A percentile compares a stretch with the other conserved stretches of the same genome.
These are phyloP conservation scores for Thalassoma bifasciatum DNA, from an alignment of 2,113 vertebrate genomes.

Conservation along the genomic window DNA sequence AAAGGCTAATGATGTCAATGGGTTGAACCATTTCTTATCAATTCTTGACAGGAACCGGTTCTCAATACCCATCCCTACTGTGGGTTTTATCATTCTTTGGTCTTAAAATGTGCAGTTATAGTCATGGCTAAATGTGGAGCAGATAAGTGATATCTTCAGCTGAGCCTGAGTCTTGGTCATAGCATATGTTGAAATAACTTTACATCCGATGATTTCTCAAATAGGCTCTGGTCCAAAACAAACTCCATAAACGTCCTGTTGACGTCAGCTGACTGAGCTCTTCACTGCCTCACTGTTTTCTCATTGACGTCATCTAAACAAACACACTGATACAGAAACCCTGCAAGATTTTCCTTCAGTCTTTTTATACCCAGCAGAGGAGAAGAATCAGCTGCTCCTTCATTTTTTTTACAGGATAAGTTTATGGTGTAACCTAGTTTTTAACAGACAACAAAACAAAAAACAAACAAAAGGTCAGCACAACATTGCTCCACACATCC, in stretches of 20 bases:
- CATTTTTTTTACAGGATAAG: neutral
- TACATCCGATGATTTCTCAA: constrained; percentile 14
- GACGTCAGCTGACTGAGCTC: constrained; percentile 33
- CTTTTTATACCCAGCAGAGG: neutral
- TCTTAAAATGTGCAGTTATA: too few relatives aligned
- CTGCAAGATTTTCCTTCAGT: neutral
- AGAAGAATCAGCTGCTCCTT: neutral
- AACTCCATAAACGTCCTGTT: constrained; percentile 18
- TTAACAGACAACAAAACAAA: too few relatives aligned
- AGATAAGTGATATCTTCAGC: neutral
- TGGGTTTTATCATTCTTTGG: too few relatives aligned
- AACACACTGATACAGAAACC: constrained; percentile 16
- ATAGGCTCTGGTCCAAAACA: constrained; percentile 35
- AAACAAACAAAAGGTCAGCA: too few relatives aligned
- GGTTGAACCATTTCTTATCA: too few relatives aligned
- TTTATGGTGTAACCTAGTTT: too few relatives aligned
- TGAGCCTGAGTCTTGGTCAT: neutral
- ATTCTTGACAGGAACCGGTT: too few relatives aligned
- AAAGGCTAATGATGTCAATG: too few relatives aligned
- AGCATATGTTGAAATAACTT: neutral
- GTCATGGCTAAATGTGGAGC: too few relatives aligned
- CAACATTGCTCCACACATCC: too few relatives aligned
- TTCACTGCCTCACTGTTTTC: constrained; percentile 18
- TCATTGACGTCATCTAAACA: constrained; percentile 12
- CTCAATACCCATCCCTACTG: too few relatives aligned